phyloP scores from a whole-genome alignment of 2,888 invertebrate species.

The Rhagium mordax region DNA sequence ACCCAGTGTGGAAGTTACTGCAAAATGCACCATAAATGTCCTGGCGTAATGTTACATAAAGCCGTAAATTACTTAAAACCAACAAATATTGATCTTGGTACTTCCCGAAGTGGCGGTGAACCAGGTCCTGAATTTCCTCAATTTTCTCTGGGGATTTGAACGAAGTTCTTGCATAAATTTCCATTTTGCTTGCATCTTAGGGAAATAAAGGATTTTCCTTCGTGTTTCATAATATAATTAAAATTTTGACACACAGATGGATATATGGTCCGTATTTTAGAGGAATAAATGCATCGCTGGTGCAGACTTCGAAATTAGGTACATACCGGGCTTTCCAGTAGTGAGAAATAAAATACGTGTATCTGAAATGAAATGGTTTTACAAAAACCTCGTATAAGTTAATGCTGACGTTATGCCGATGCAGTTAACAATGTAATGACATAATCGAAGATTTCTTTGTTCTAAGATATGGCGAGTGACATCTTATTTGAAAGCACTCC shows the following conservation, averaged over 20 bases:
- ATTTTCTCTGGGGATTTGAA: background rate
- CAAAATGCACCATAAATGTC: background rate
- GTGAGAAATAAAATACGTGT: too few species aligned
- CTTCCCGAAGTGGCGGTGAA: background rate
- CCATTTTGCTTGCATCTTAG: background rate
- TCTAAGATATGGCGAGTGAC: too few species aligned
- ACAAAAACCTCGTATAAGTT: too few species aligned
- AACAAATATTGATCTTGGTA: background rate
- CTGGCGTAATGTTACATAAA: background rate
- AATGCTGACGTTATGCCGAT: too few species aligned
- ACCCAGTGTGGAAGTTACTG: background rate
- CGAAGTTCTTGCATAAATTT: background rate
- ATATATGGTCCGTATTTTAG: background rate
- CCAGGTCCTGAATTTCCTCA: background rate
- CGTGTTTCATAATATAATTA: too few species aligned
- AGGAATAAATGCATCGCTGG: background rate
- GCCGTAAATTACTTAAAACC: background rate
- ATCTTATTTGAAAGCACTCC: too few species aligned
- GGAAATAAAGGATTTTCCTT: background rate
- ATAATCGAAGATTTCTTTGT: too few species aligned
- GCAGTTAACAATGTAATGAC: too few species aligned
- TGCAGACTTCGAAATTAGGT: background rate
- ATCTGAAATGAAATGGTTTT: too few species aligned
- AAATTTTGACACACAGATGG: background rate
- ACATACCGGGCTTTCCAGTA: too few species aligned